Conservation (phyloP, 1,140 invertebrate species). For the Temnothorax nylanderi region DNA sequence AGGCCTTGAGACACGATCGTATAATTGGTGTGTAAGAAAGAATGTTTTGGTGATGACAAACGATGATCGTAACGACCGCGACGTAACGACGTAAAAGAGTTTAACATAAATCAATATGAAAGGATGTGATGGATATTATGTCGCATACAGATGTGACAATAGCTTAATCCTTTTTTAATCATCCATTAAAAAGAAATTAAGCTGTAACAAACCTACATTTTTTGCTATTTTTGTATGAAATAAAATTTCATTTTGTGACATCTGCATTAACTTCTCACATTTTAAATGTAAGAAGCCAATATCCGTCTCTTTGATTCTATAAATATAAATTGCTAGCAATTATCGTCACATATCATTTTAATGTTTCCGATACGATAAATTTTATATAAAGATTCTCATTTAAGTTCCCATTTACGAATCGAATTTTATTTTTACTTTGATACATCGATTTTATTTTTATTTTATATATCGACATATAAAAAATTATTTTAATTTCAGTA, state of each 20-base stretch:
- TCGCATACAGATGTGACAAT: neutral
- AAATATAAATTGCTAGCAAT: neutral
- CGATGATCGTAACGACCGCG: neutral
- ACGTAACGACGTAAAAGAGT: neutral
- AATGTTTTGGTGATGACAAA: neutral
- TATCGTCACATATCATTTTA: neutral
- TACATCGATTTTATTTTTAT: neutral
- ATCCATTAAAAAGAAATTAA: neutral
- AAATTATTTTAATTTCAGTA: neutral
- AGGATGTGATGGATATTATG: neutral
- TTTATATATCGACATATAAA: neutral
- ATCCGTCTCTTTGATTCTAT: neutral
- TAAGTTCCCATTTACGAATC: neutral
- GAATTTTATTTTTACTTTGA: neutral
- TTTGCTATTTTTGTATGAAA: neutral
- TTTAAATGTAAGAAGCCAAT: neutral
- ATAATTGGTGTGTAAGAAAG: neutral
- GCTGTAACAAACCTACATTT: neutral
- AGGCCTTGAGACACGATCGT: conserved; percentile 13
- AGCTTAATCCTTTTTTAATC: neutral
- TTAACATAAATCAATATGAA: conserved; percentile 15
- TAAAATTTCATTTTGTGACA: neutral
- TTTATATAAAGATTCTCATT: no score
- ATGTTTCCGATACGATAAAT: neutral
- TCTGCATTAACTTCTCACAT: neutral